These are phyloP conservation scores for Parauchenoglanis ngamensis DNA, from an alignment of 2,797 vertebrate genomes.

Conservation along the genomic window DNA sequence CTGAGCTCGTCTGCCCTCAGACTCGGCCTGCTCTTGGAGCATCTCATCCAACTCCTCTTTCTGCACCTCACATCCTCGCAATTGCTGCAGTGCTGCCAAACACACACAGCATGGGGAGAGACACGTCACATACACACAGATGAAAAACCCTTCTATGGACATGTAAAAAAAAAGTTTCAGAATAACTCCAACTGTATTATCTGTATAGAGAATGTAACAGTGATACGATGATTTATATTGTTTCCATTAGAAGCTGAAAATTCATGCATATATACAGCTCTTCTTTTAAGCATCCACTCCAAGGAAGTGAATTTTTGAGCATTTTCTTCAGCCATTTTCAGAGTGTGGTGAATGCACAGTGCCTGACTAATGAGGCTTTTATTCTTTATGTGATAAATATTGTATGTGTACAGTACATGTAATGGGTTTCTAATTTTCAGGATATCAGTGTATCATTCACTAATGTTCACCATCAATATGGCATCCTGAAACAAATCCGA, in stretches of 20 bases:
- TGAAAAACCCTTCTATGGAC: not conserved
- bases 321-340: not conserved
- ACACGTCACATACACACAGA: not conserved
- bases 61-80: constrained; percentile 78
- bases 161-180: not conserved
- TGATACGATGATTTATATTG: not conserved
- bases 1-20: constrained; percentile 67
- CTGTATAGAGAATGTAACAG: not conserved
- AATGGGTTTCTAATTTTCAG: not conserved
- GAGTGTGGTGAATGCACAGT: not conserved
- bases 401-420: not conserved
- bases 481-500: not conserved
- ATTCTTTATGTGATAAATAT: not conserved
- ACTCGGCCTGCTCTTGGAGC: constrained; percentile 79
- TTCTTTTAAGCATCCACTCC: not conserved
- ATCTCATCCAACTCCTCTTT: constrained; percentile 83
- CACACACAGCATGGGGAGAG: constrained; percentile 1
- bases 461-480: not conserved
- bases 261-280: not conserved
- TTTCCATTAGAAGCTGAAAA: not conserved
- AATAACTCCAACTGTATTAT: not conserved
- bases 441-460: not conserved
- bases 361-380: not conserved
- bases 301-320: not conserved
- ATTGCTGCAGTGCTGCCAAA: constrained; percentile 76